Percentiles rank a stretch among this genome's conserved stretches.
These are phyloP conservation scores for Cephalopachus bancanus DNA, from an alignment of 2,797 vertebrate genomes.

Conservation along the genomic window DNA sequence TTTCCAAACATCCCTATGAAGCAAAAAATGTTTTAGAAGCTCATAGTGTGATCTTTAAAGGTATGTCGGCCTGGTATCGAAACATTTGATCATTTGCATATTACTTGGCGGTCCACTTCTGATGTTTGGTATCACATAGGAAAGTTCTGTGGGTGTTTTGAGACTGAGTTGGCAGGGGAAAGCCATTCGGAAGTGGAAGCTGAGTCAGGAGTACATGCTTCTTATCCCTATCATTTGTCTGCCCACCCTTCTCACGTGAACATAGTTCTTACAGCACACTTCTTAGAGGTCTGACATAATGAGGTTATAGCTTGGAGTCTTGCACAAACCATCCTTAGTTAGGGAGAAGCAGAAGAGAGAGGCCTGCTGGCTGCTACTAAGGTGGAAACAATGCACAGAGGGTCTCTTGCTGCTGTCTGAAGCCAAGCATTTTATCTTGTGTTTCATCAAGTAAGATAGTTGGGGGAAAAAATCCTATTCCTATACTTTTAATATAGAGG, in stretches of 20 bases:
- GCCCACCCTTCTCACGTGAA: background rate
- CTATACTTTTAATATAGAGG: background rate
- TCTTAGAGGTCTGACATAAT: background rate
- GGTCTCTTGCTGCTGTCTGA: background rate
- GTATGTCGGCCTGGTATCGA: background rate
- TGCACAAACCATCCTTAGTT: background rate
- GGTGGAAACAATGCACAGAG: fast-evolving
- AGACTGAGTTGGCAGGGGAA: background rate
- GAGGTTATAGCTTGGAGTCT: background rate
- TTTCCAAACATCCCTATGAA: constrained; percentile 59
- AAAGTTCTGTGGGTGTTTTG: background rate
- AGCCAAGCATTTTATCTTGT: no score
- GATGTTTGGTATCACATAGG: background rate
- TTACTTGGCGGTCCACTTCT: background rate
- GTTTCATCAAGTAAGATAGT: background rate
- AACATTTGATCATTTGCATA: background rate
- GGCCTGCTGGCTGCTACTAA: no score
- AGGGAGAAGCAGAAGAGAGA: background rate
- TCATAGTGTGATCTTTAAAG: constrained; percentile 8
- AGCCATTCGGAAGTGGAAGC: background rate
- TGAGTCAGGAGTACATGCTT: background rate
- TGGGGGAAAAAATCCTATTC: background rate
- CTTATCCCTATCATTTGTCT: background rate
- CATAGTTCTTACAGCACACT: background rate
- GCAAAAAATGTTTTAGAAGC: constrained; percentile 14